These are phyloP conservation scores for Nomia melanderi DNA, from an alignment of 1,140 invertebrate species.

Conservation along the genomic window DNA sequence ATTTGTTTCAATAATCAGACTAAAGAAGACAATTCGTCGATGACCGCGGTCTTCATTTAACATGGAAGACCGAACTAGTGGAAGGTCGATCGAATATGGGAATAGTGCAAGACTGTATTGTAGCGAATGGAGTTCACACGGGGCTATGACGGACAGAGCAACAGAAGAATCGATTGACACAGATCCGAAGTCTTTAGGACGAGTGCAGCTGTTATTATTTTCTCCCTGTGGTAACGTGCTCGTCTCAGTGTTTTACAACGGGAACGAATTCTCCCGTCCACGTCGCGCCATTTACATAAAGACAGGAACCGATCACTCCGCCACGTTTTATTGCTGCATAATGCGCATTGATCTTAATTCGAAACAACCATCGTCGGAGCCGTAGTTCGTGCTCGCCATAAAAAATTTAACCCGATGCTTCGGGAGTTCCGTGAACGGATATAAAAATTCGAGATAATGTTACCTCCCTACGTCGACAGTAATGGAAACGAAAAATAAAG, in stretches of 20 bases:
- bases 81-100: conserved; percentile 4
- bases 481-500: too few relatives aligned
- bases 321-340: not conserved
- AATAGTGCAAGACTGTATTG: not conserved
- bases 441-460: not conserved
- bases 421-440: not conserved
- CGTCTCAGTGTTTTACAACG: conserved; percentile 8
- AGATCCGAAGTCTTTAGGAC: conserved; percentile 36
- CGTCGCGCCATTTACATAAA: not conserved
- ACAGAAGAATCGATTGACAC: conserved; percentile 41
- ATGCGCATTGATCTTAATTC: not conserved
- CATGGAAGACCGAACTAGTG: not conserved
- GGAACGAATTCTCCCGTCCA: conserved; percentile 17
- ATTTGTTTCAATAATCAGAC: too few relatives aligned
- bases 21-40: not conserved
- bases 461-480: too few relatives aligned
- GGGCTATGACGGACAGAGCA: conserved; percentile 12
- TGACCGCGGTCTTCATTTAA: not conserved
- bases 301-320: conserved; percentile 8
- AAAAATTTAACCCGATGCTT: not conserved
- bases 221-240: conserved; percentile 6
- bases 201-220: conserved; percentile 34
- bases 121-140: conserved; percentile 2
- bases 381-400: not conserved
- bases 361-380: not conserved